Percentiles rank a stretch among this genome's conserved stretches.
Conservation (phyloP, 23 tunicate species). For the Ciona savignyi region DNA sequence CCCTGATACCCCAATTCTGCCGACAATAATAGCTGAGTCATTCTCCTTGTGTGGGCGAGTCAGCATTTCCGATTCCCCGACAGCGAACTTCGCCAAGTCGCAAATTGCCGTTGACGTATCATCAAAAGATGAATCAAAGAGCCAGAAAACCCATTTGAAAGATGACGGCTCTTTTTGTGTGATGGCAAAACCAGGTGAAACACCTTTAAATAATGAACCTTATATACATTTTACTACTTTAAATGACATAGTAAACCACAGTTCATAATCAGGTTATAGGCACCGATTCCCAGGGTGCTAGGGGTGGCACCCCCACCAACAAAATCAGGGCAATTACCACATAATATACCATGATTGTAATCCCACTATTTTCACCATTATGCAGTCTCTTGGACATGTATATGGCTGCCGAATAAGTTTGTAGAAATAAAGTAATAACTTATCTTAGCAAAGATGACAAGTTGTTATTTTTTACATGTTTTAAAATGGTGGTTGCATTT, state of each 20-base stretch:
- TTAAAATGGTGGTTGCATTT: not conserved
- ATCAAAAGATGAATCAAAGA: not conserved
- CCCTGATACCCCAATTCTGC: constrained; percentile 57
- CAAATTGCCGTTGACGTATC: not conserved
- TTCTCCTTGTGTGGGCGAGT: constrained; percentile 79
- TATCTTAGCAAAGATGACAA: too few species aligned
- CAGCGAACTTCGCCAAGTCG: constrained; percentile 18
- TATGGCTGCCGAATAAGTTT: too few species aligned
- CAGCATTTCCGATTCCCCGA: constrained; percentile 20
- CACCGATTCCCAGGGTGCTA: too few species aligned
- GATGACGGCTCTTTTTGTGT: constrained; percentile 59
- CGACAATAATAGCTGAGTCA: constrained; percentile 34
- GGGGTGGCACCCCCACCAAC: too few species aligned
- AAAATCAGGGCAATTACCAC: too few species aligned
- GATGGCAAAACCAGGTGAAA: constrained; percentile 52
- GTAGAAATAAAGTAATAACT: too few species aligned
- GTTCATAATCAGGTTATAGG: too few species aligned
- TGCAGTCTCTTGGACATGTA: not conserved
- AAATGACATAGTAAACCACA: too few species aligned
- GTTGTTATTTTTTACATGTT: not conserved
- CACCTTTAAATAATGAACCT: too few species aligned
- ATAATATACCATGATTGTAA: not conserved
- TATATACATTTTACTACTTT: too few species aligned
- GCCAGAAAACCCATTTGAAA: constrained; percentile 17
- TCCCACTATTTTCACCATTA: not conserved